Percentiles rank a stretch among this genome's conserved stretches.
phyloP scores from a whole-genome alignment of 2,888 invertebrate genomes.

The Tetranychus piercei region DNA sequence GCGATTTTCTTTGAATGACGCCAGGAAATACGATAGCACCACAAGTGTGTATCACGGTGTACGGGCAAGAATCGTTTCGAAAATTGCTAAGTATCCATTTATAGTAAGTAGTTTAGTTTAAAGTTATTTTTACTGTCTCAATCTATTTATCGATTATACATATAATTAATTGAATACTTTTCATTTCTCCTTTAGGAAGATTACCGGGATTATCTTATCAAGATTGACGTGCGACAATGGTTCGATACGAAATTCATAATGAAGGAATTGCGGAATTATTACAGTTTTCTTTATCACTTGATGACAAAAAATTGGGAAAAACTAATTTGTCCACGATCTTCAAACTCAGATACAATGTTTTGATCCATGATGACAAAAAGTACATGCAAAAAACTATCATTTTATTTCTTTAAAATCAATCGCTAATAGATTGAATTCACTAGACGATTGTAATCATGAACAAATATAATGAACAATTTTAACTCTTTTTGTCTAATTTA shows the following conservation, averaged over 20 bases:
- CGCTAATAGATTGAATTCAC: too few relatives aligned
- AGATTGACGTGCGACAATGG: constrained; percentile 91
- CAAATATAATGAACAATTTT: too few relatives aligned
- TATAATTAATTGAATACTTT: too few relatives aligned
- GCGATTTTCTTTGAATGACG: constrained; percentile 87
- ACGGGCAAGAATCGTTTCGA: constrained; percentile 51
- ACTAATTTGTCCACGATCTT: constrained; percentile 87
- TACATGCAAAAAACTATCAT: too few relatives aligned
- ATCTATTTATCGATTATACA: neutral
- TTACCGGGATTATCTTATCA: constrained; percentile 73
- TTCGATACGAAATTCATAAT: constrained; percentile 79
- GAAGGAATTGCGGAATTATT: constrained; percentile 90
- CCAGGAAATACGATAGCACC: constrained; percentile 91
- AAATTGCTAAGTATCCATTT: constrained; percentile 89
- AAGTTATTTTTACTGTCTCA: constrained; percentile 8
- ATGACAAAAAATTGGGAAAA: constrained; percentile 96
- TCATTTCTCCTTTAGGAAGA: constrained; percentile 43
- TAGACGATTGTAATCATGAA: too few relatives aligned
- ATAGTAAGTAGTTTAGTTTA: constrained; percentile 38
- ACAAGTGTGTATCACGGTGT: constrained; percentile 84
- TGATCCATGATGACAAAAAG: constrained; percentile 22
- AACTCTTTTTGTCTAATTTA: too few relatives aligned
- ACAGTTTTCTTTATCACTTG: constrained; percentile 89
- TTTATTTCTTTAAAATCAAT: too few relatives aligned
- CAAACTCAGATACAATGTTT: constrained; percentile 42